Evolutionary conservation across 2,797 vertebrate species (phyloP), one percentile per base, ranked within the genome.

Genomic region (Benthosema pterotum): DNA sequence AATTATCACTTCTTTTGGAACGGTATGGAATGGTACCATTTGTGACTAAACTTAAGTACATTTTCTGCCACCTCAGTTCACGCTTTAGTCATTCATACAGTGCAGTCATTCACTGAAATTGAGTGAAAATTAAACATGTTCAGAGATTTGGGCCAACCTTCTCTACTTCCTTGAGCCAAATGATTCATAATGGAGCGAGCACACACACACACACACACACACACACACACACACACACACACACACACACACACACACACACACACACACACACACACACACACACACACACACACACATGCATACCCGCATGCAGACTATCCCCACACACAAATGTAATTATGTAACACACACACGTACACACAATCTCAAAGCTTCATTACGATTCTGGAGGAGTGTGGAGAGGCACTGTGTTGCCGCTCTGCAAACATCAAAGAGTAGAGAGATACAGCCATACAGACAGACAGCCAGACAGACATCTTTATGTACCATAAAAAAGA

Each of bases 401-500:
- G 71, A 71, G 66, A 63, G 53, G 56, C 58, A 74, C 74, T 70
- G 60, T 79, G 72, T 81, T 73, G 69, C 72, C n/a, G 54, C 68
- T 60, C 65, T 65, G 52, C 48, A 25, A 68, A 83, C 85, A 83
- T 90, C 84, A 84, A 84, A 87, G 74, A 74, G 60, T 65, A 14
- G 22, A 60, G 55, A 59, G 63, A 67, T 22, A 18, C 54, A 67
- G 67, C 59, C 64, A 63, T 49, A 50, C 16, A 53, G 55, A 62
- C 43, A 65, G 53, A 63, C 64, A 18, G 19, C 47, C 11, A 47
- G 22, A 25, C 22, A 25, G 22, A 25, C 22, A 25, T 1, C 22
- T 25, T 25, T 25, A 25, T 25, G 22, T 25, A 25, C 22, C 13
- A 54, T 5, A 76, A 12, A 60, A 8, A 57, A 53, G 49, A 67